Base-by-base conservation (phyloP, 2,888 invertebrate species). In the Drosophila fulvimacula region DNA sequence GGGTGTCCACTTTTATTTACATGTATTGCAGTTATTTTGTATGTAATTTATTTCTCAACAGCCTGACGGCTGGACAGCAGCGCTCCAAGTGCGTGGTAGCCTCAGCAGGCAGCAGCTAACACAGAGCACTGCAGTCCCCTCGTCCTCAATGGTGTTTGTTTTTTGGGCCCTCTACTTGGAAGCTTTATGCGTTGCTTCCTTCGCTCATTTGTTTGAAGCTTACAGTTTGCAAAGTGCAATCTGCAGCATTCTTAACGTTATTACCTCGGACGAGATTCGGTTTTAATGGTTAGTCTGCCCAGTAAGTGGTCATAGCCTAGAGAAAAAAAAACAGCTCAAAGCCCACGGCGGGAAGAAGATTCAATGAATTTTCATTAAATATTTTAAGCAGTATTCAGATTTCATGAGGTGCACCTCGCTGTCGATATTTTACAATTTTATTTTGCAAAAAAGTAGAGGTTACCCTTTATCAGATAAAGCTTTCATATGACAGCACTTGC, bases 1-100 rank as follows among this genome's bases (percentile, higher is more conserved):
- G 81, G 71, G 71, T 76, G 80, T 76, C 78, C 77, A 73, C 83
- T 78, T 82, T 84, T 85, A 85, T 85, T 85, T 85, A 85, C 84
- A 85, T 85, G 83, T 84, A 84, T 81, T 84, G 79, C 79, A 86
- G 81, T 85, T 85, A 86, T 85, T 85, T 85, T 85, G 81, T 84
- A 82, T 82, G 84, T 86, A 85, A 85, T 86, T 85, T 85, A 85
- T 86, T 85, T 86, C 77, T 71, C 70, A 71, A 69, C 73, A 46
- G 73, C 78, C 71, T 52, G 74, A 49, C 56, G 55, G 53, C 39
- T 46, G 58, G 21, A 36, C 36, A 34, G n/a, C 10, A 41, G 21
- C 34, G 53, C 36, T 58, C 27, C 69, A 58, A 80, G 84, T 84
- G 84, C 81, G 79, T 83, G 74, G 48, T 5, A 42, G 51, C 34